Base-by-base conservation (phyloP, 2,888 invertebrate species). In the Pharmacophagus antenor region DNA sequence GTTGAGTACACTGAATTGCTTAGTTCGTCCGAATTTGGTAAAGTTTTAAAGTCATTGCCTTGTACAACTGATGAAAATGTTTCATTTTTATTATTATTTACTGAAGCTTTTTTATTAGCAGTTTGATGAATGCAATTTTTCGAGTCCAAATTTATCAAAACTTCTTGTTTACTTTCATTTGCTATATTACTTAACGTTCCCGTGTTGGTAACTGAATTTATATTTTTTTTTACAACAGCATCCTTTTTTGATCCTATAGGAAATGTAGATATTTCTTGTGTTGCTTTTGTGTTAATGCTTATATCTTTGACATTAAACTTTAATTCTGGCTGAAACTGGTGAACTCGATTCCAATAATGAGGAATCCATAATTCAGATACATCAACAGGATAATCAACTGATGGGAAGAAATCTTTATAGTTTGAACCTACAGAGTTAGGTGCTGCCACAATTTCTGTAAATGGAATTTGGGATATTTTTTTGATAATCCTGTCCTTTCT, bases 311-410 rank as follows among this genome's bases (percentile, higher is more conserved):
- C 20, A 25, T 56, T 66, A 55, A 6, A 56, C 55, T 54, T 55
- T 47, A 42, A 56, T 48, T 48, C 70, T 56, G 15, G 64, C 51
- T 31, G 65, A 27, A 31, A 61, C 18, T 64, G 67, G 2, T 70
- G 62, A 27, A 71, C 61, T 25, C 67, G 65, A 58, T 76, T 76
- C 80, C 82, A 82, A 64, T 76, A 84, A 52, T 72, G 76, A 2
- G 80, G 78, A 18, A 61, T 65, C 86, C 84, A 85, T 5, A 76
- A 76, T 20, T 87, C 87, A 54, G 70, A 71, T 48, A 72, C 72
- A 48, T 70, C 74, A 7, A 82, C 63, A 12, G 88, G 88, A 69
- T 85, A 88, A 64, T 84, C 79, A 2, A 85, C 79, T 63, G 85
- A 83, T 20, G 87, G 86, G 68, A 85, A 88, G 18, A 64, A 58